Base-by-base conservation (phyloP, 2,797 vertebrate species). In the Chaetodon trifasciatus region DNA sequence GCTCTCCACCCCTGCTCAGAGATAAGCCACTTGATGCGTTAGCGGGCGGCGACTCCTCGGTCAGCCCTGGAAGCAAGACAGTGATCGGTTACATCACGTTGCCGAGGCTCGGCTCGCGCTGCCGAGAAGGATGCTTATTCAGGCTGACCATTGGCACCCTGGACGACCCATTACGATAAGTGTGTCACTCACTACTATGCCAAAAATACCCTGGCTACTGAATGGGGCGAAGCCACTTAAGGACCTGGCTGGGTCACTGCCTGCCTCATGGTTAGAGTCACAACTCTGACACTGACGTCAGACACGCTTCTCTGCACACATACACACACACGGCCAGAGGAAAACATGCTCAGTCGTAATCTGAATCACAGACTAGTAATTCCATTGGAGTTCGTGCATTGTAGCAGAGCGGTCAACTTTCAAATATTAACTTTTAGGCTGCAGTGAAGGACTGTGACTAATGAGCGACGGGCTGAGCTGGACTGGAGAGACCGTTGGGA, bases 101-200 rank as follows among this genome's bases (percentile, higher is more conserved):
- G 75, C 79, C 16, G 42, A 32, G 65, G 67, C 74, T 74, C 42
- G 9, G 61, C 76, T 69, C 62, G 39, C n/a, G 9, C 67, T 35
- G 80, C 70, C 21, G 70, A 79, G 81, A 77, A 88, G 79, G 85
- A 88, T 50, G 76, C 86, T 89, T 86, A 86, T 89, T 88, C 79
- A 57, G 83, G 70, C 85, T 87, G 90, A 92, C 89, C 84, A 70
- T 32, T 82, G 86, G 85, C 91, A 88, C 88, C 86, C 83, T 75
- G 74, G 79, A 86, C 70, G 85, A 90, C 83, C 91, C 79, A 52
- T 89, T 90, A 91, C 88, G 40, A 88, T 87, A 90, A 90, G 88
- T 89, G 88, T 91, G 92, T 90, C 92, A 92, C 89, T 90, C 87
- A 81, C 88, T 85, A 64, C 88, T 47, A 82, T 55, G 91, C 92